These are phyloP conservation scores for Tanaodytes sp. DNA, from an alignment of 2,888 invertebrate genomes.

Conservation along the genomic window DNA sequence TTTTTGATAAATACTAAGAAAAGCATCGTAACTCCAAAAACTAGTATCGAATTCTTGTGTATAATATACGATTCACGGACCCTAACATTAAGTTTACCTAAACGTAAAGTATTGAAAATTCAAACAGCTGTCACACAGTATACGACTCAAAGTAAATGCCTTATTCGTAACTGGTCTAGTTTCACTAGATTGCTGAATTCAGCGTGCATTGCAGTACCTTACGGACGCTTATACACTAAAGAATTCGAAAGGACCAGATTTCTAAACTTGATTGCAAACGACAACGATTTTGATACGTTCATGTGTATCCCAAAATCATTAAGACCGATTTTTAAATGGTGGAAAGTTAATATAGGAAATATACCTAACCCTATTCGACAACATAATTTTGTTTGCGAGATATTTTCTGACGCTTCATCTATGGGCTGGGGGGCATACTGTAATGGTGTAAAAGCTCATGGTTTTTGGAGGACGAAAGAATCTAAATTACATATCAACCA, in stretches of 20 bases:
- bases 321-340: no score
- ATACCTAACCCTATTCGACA: no score
- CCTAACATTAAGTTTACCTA: constrained; percentile 12
- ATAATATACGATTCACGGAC: constrained; percentile 4
- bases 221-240: constrained; percentile 30
- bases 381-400: no score
- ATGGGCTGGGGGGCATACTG: no score
- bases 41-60: constrained; percentile 6
- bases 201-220: constrained; percentile 28
- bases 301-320: no score
- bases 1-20: not conserved
- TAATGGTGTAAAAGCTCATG: no score
- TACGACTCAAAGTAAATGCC: not conserved
- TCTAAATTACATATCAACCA: not conserved
- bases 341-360: no score
- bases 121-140: not conserved
- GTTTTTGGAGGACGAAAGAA: not conserved
- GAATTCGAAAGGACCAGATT: constrained; percentile 32
- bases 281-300: constrained; percentile 5
- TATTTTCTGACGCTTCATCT: no score
- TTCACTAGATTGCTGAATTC: constrained; percentile 31
- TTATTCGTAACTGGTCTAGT: constrained; percentile 18
- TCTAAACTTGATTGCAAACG: constrained; percentile 9
- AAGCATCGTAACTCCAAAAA: not conserved
- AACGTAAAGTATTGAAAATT: not conserved